Evolutionary conservation across 2,888 invertebrate genomes (phyloP).

Genomic region (Himalopsyche japonica): DNA sequence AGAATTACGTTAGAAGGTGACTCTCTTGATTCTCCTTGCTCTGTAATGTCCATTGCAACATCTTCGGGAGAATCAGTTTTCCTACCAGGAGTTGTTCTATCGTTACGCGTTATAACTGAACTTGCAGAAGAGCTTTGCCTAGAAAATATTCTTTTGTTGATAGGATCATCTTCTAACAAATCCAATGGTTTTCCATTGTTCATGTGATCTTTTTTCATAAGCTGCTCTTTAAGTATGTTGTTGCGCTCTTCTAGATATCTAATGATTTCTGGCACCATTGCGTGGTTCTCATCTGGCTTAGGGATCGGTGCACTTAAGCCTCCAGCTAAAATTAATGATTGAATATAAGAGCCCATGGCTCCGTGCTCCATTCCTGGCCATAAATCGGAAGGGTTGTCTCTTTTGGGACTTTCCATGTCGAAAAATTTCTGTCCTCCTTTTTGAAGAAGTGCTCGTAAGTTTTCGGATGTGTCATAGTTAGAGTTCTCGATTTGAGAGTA

Average conservation of each 20-base stretch:
- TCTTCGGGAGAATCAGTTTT: constrained; percentile 50
- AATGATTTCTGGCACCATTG: constrained; percentile 59
- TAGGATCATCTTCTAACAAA: constrained; percentile 33
- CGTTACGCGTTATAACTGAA: constrained; percentile 47
- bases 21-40: constrained; percentile 53
- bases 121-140: constrained; percentile 51
- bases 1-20: constrained; percentile 76
- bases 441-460: constrained; percentile 57
- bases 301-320: constrained; percentile 45
- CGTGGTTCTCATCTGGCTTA: constrained; percentile 50
- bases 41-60: constrained; percentile 34
- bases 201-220: constrained; percentile 37
- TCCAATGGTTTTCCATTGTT: constrained; percentile 43
- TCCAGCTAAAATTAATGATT: constrained; percentile 54
- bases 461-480: constrained; percentile 51
- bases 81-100: constrained; percentile 46
- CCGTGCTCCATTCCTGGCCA: constrained; percentile 57
- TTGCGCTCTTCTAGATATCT: constrained; percentile 62
- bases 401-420: constrained; percentile 38
- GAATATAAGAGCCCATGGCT: constrained; percentile 59
- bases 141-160: constrained; percentile 46
- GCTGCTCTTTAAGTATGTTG: constrained; percentile 44
- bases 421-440: constrained; percentile 50
- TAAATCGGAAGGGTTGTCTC: constrained; percentile 43
- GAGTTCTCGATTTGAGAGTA: constrained; percentile 56